Evolutionary conservation across 2,113 vertebrate species (phyloP).

Genomic region (Chlamydotis undulata): DNA sequence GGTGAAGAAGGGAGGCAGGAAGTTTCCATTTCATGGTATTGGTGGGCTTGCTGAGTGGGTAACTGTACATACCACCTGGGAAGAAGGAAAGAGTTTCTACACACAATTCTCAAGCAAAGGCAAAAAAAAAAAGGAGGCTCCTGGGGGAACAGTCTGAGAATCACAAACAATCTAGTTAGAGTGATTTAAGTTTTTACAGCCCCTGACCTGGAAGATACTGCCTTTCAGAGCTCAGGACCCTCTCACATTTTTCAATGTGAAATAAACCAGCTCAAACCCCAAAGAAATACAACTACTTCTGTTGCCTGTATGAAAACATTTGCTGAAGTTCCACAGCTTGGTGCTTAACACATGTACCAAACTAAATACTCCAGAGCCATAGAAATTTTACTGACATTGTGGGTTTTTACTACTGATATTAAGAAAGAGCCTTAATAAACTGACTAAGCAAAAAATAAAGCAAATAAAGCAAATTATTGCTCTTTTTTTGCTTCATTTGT

Average conservation of each 20-base stretch:
- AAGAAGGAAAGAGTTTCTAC: constrained; percentile 42
- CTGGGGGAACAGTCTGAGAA: not conserved
- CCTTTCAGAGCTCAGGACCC: not conserved
- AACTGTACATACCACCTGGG: constrained; percentile 86
- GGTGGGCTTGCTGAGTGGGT: constrained; percentile 86
- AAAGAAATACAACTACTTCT: not conserved
- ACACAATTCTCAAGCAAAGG: not conserved
- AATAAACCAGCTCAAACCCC: not conserved
- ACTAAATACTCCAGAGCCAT: not conserved
- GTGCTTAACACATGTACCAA: not conserved
- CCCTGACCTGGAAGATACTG: not conserved
- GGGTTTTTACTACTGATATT: not conserved
- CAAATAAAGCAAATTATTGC: not conserved
- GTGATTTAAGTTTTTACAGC: not conserved
- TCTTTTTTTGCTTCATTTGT: not conserved
- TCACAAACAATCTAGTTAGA: not conserved
- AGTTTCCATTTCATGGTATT: constrained; percentile 82
- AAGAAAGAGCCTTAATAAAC: not conserved
- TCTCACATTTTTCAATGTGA: not conserved
- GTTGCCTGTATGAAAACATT: not conserved
- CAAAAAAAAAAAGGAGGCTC: not conserved
- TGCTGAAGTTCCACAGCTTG: not conserved
- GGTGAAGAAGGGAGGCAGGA: constrained; percentile 74
- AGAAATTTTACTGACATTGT: not conserved
- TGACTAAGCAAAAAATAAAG: not conserved